A percentile compares a stretch with the other conserved stretches of the same genome.
Conservation (phyloP, 2,113 vertebrate species). For the Murina feae region DNA sequence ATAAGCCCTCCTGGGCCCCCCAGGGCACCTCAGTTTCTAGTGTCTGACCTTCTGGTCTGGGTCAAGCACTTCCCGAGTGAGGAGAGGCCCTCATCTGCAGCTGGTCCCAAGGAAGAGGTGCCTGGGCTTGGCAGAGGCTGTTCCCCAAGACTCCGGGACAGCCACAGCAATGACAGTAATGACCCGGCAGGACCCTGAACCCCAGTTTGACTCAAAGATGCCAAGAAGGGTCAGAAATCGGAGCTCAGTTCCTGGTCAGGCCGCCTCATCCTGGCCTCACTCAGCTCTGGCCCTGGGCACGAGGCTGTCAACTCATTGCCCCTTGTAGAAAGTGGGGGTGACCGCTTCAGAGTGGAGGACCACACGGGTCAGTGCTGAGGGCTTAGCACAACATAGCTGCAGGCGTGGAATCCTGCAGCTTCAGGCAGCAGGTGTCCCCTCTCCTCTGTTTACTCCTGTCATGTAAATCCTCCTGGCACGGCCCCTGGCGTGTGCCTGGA, state of each 20-base stretch:
- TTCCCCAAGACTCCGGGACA: neutral
- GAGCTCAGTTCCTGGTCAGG: neutral
- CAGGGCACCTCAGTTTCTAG: neutral
- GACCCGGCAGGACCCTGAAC: neutral
- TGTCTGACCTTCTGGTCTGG: neutral
- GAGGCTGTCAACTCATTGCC: neutral
- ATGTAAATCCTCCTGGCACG: neutral
- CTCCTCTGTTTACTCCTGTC: neutral
- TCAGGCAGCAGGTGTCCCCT: neutral
- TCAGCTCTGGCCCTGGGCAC: neutral
- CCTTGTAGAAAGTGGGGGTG: neutral
- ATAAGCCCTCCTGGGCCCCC: neutral
- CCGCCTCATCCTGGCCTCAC: neutral
- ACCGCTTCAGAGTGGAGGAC: neutral
- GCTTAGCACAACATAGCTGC: neutral
- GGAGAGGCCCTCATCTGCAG: neutral
- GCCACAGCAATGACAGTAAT: neutral
- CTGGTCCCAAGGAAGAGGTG: neutral
- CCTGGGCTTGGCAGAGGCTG: neutral
- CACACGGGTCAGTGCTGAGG: neutral
- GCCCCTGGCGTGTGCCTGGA: neutral
- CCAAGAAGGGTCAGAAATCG: neutral
- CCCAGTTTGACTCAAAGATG: neutral
- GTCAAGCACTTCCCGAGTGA: fast-evolving
- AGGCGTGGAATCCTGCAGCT: neutral